Evolutionary conservation across 2,797 vertebrate genomes (phyloP), one percentile per base, ranked within the genome.

Genomic region (Octomys mimax): DNA sequence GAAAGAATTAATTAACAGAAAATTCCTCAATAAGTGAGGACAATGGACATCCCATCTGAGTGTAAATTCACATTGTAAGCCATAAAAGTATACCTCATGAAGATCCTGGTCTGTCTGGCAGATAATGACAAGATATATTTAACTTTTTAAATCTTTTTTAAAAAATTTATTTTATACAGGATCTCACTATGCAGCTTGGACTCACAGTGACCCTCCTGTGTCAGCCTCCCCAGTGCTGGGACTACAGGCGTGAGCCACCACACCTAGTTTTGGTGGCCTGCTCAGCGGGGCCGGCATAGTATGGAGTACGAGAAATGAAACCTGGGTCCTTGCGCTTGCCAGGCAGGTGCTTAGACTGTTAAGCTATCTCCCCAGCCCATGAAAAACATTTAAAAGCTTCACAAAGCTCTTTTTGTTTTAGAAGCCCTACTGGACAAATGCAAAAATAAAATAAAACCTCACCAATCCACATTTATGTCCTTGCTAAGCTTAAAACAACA

Each of bases 401-500:
- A 75, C 66, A 92, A 92, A 92, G 31, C n/a, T 61, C 61, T 87
- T 89, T 95, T 82, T 92, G 87, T 96, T 96, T 80, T 4, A 54
- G 33, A 83, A 95, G 94, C 33, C 90, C 42, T 96, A 86, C 84
- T 95, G 52, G 91, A 94, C 94, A 91, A 24, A 95, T 84, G 95
- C 4, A 87, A 36, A 10, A 39, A 18, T 11, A 71, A 59, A 46
- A 64, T 19, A 61, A 36, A 61, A 28, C 81, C 24, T 33, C 33
- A 83, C 46, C n/a, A 13, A 54, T 33, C 26, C 21, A 0, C 54
- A 94, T 78, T 86, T 82, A 93, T 87, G 66, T 92, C n/a, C 28
- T 87, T n/a, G 42, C 0, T 42, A 10, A 96, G 90, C 57, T 95
- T 93, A 89, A 97, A 97, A 96, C 81, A 93, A 96, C 85, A 87